phyloP scores from a whole-genome alignment of 2,888 invertebrate genomes.

The Bhutanitis thaidina region DNA sequence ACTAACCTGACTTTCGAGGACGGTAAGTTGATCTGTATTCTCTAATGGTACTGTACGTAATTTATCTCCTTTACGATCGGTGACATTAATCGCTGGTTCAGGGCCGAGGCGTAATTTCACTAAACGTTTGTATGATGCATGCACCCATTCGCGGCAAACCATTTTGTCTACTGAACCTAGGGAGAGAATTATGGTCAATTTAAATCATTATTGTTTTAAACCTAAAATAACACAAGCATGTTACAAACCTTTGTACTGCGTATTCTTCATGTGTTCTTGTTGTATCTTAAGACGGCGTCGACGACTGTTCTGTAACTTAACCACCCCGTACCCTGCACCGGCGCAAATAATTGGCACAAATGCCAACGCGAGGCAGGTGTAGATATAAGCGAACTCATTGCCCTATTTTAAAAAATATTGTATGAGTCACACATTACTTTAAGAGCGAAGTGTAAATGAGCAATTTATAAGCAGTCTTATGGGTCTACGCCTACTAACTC shows the following conservation, averaged over 20 bases:
- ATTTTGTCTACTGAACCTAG: conserved; percentile 91
- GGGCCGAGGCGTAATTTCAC: conserved; percentile 95
- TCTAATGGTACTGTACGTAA: conserved; percentile 89
- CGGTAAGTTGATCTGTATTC: conserved; percentile 87
- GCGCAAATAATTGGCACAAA: conserved; percentile 96
- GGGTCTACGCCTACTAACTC: conserved; percentile 1
- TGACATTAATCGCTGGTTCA: conserved; percentile 90
- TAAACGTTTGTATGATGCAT: conserved; percentile 92
- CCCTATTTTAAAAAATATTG: conserved; percentile 77
- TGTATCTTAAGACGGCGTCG: conserved; percentile 89
- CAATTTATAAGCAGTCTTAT: conserved; percentile 12
- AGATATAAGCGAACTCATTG: conserved; percentile 98
- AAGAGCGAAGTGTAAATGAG: conserved; percentile 14
- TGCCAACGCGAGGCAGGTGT: conserved; percentile 93
- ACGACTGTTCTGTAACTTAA: conserved; percentile 93
- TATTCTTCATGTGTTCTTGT: conserved; percentile 84
- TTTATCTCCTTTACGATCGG: conserved; percentile 95
- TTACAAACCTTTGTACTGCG: conserved; percentile 64
- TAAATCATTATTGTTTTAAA: not conserved
- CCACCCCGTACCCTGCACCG: conserved; percentile 94
- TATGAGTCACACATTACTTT: conserved; percentile 6
- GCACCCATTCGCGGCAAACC: conserved; percentile 96
- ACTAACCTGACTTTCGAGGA: conserved; percentile 91
- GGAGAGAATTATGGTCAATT: not conserved
- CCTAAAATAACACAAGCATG: not conserved